Conservation (phyloP, 2,113 vertebrate genomes). For the Takifugu bimaculatus region DNA sequence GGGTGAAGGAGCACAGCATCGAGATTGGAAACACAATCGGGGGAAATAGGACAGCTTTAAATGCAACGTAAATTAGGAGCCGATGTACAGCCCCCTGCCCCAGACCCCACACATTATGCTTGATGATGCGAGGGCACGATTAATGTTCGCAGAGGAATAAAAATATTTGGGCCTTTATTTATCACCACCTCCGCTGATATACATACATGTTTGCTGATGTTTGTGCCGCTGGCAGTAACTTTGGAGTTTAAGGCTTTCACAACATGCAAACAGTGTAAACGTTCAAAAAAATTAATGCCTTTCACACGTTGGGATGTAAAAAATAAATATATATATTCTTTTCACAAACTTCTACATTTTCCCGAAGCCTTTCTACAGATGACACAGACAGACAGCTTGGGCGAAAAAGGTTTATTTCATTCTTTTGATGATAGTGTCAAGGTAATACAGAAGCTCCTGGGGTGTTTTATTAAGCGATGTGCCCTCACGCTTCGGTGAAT, state of each 20-base stretch:
- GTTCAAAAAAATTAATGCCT: background rate
- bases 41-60: constrained; percentile 16
- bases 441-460: constrained; percentile 45
- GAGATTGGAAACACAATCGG: constrained; percentile 26
- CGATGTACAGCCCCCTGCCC: constrained; percentile 7
- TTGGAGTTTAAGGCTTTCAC: background rate
- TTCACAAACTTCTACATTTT: constrained; percentile 9
- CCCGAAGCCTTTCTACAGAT: constrained; percentile 38
- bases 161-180: background rate
- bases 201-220: background rate
- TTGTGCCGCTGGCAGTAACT: background rate
- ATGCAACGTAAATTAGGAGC: constrained; percentile 38
- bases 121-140: constrained; percentile 19
- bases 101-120: constrained; percentile 1
- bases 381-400: constrained; percentile 27
- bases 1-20: constrained; percentile 22
- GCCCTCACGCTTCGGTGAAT: constrained; percentile 51
- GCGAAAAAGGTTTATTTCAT: constrained; percentile 53
- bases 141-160: too few species aligned
- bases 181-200: constrained; percentile 1
- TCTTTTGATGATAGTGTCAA: constrained; percentile 49
- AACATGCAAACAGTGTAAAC: background rate
- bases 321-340: constrained; percentile 13
- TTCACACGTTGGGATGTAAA: background rate
- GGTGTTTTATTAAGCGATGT: constrained; percentile 52